Conservation (phyloP, 92 coral and sea anemone species). For the Porites cylindrica region DNA sequence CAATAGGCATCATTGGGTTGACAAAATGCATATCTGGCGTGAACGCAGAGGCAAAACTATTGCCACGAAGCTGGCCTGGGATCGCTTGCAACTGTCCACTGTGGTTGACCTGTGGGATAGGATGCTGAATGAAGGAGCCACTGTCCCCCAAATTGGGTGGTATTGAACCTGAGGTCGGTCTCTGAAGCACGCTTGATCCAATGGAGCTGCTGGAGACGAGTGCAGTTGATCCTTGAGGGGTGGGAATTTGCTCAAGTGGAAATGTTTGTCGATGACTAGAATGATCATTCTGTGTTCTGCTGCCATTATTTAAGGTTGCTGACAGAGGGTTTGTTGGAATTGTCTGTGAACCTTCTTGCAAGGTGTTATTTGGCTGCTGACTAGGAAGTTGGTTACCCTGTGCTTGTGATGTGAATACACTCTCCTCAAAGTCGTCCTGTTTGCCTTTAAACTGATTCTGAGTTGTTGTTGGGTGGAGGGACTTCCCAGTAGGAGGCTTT, state of each 20-base stretch:
- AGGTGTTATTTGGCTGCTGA: background rate
- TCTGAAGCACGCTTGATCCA: conserved; percentile 4
- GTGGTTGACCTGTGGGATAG: conserved; percentile 12
- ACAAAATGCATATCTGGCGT: conserved; percentile 24
- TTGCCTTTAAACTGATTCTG: background rate
- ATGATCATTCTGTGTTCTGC: background rate
- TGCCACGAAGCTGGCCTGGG: conserved; percentile 28
- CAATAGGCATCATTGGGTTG: background rate
- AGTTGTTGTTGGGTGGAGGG: background rate
- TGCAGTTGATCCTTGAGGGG: background rate
- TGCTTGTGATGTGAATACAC: background rate
- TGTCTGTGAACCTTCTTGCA: conserved; percentile 3
- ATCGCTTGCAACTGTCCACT: conserved; percentile 4
- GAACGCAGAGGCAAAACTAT: conserved; percentile 5
- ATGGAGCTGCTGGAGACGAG: background rate
- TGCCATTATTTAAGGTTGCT: conserved; percentile 1
- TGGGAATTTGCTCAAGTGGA: background rate
- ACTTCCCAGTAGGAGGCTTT: background rate
- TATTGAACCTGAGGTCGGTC: background rate
- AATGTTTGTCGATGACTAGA: background rate
- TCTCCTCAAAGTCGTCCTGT: background rate
- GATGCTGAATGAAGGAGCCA: conserved; percentile 14
- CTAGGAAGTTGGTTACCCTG: background rate
- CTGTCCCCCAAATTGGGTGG: background rate
- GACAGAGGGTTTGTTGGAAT: conserved; percentile 8